A percentile compares a stretch with the other conserved stretches of the same genome.
phyloP scores from a whole-genome alignment of 1,140 invertebrate genomes.

The Meloidogyne exigua region DNA sequence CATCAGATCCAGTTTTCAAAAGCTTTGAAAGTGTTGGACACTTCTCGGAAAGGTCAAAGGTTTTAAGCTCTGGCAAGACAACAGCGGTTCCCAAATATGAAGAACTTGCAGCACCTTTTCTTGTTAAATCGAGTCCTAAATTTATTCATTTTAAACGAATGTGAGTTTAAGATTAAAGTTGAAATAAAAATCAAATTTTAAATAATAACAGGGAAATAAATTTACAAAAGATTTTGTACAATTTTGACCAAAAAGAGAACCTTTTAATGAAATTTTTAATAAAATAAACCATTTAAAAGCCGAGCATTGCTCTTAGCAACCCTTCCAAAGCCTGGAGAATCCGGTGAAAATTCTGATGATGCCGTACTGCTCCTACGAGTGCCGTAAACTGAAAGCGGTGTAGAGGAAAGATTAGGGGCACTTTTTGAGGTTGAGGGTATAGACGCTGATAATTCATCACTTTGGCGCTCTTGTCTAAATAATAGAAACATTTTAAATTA shows the following conservation, averaged over 20 bases:
- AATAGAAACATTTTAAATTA: too few species aligned
- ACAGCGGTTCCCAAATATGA: slow-evolving; percentile 6
- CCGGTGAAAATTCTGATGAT: slow-evolving; percentile 25
- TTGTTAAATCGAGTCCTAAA: slow-evolving; percentile 23
- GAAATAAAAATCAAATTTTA: too few species aligned
- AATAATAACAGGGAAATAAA: too few species aligned
- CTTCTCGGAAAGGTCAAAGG: slow-evolving; percentile 20
- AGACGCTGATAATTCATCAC: neutral
- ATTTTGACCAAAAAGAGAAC: too few species aligned
- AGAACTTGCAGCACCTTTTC: slow-evolving; percentile 6
- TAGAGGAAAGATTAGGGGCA: slow-evolving; percentile 6
- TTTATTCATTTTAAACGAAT: neutral
- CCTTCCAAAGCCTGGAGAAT: slow-evolving; percentile 30
- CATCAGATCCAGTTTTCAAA: slow-evolving; percentile 17
- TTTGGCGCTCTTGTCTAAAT: neutral
- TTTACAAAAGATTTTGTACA: too few species aligned
- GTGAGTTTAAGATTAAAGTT: neutral
- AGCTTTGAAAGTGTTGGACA: slow-evolving; percentile 18
- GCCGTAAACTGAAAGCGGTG: neutral
- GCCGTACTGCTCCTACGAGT: slow-evolving; percentile 20
- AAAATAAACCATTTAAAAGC: slow-evolving; percentile 37
- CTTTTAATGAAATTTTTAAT: too few species aligned
- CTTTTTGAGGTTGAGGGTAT: neutral
- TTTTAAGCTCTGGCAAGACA: slow-evolving; percentile 17
- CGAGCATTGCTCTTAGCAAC: slow-evolving; percentile 44